Conservation (phyloP, 1,140 invertebrate genomes). For the Galendromus occidentalis region DNA sequence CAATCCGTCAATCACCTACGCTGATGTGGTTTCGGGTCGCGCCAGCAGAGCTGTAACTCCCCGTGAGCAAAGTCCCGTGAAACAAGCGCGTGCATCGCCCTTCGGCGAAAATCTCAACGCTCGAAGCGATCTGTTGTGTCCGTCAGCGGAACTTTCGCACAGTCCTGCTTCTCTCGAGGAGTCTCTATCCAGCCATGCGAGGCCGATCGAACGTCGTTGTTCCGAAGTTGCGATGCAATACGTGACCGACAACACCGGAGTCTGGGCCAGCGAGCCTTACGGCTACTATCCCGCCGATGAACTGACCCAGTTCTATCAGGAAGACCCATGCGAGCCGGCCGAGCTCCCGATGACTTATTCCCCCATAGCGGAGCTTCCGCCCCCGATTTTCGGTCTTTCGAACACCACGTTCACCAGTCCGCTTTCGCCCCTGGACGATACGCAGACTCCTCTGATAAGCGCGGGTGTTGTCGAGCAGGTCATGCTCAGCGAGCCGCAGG, state of each 20-base stretch:
- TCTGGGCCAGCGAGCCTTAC: background rate
- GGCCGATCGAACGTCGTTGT: background rate
- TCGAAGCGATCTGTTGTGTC: too few species aligned
- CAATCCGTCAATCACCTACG: background rate
- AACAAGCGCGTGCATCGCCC: background rate
- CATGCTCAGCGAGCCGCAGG: background rate
- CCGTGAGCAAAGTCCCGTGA: background rate
- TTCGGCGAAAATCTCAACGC: background rate
- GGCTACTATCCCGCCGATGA: constrained; percentile 6
- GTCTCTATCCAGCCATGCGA: too few species aligned
- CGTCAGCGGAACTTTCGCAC: too few species aligned
- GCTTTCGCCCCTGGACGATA: background rate
- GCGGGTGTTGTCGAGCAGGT: background rate
- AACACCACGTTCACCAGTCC: background rate
- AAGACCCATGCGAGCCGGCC: background rate
- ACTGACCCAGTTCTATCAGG: background rate
- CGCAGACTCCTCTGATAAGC: background rate
- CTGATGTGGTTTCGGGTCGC: background rate
- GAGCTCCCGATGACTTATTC: background rate
- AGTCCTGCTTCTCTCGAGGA: too few species aligned
- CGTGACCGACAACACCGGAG: background rate
- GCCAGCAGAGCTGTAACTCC: background rate
- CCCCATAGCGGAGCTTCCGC: background rate
- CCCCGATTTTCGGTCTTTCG: background rate
- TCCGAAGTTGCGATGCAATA: background rate